Evolutionary conservation across 2,113 vertebrate species (phyloP), one percentile per base, ranked within the genome.

Genomic region (Sigmodon hispidus): DNA sequence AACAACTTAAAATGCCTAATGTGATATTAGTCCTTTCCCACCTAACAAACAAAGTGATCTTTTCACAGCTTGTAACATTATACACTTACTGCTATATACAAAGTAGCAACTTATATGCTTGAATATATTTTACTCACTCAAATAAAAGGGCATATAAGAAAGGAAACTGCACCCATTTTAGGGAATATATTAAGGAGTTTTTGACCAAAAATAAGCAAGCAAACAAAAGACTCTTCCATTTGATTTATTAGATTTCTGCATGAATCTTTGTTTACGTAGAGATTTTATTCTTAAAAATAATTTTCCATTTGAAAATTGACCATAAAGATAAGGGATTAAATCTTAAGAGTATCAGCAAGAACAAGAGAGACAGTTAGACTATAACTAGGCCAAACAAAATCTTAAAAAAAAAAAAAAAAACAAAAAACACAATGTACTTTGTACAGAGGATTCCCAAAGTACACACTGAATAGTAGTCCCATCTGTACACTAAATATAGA

Each of bases 201-300:
- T 0, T 72, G 36, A 89, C 5, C 69, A 13, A 94, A 70, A 70
- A n/a, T 19, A 69, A 69, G n/a, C 90, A 26, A 65, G 7, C 22
- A 69, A 69, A 69, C 36, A 70, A 70, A 12, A 90, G 95, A 87
- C 21, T 86, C n/a, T 79, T 77, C 67, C 26, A 73, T 59, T 89
- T 83, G 87, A 93, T 84, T 85, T 90, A 91, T 89, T 93, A 93
- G 45, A 72, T 2, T 57, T 67, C 34, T 55, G 13, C 40, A 89
- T 81, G 59, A 81, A 80, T 52, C 52, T 79, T 43, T 91, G 3
- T 93, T 70, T 87, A n/a, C 26, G 87, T 21, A 86, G 36, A 36
- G 19, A 95, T 94, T 84, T 93, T 16, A 87, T 59, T 96, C 15
- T 52, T 91, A 91, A 96, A 94, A 96, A 89, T 70, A 81, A 26